phyloP scores from a whole-genome alignment of 2,113 vertebrate genomes.

The Micronycteris hirsuta region DNA sequence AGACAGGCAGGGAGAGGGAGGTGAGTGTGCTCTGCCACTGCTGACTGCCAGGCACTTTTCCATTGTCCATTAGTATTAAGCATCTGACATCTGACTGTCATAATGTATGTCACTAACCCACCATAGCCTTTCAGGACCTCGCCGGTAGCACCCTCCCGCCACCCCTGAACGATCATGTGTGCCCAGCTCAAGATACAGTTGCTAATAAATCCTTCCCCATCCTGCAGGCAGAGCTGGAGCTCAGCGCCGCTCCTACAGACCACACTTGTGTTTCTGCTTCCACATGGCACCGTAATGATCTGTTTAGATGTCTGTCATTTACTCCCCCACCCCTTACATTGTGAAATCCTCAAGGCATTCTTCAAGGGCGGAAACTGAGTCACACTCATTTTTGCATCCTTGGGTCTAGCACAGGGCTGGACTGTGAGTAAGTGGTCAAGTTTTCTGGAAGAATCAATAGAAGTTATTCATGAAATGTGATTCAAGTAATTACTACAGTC shows the following conservation, averaged over 20 bases:
- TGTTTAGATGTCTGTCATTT: not conserved
- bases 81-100: not conserved
- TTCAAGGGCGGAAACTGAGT: not conserved
- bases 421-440: not conserved
- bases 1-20: not conserved
- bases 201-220: not conserved
- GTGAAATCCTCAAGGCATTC: not conserved
- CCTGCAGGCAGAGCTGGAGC: not conserved
- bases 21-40: not conserved
- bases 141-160: not conserved
- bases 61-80: not conserved
- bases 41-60: not conserved
- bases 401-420: not conserved
- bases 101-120: not conserved
- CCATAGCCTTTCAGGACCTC: not conserved
- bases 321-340: not conserved
- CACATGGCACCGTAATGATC: not conserved
- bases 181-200: not conserved
- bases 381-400: not conserved
- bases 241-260: not conserved
- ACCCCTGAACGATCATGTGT: not conserved
- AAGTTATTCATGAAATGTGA: constrained; percentile 23
- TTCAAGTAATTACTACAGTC: not conserved
- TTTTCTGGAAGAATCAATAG: not conserved
- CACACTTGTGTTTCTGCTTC: not conserved